Percentiles rank a stretch among this genome's conserved stretches.
Conservation (phyloP, 2,888 invertebrate genomes). For the Pantelozetes paolii region DNA sequence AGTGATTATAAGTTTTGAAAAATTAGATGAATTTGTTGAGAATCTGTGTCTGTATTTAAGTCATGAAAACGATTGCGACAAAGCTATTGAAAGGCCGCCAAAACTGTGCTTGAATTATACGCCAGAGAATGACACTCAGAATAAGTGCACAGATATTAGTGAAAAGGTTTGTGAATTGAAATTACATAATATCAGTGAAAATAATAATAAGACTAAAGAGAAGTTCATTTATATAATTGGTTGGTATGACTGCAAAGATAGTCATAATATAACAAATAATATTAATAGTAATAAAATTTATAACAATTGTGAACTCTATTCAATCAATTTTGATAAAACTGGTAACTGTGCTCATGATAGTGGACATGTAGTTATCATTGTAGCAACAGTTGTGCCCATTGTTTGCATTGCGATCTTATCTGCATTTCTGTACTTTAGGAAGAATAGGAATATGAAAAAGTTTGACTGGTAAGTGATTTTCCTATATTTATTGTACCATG, state of each 20-base stretch:
- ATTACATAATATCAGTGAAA: background rate
- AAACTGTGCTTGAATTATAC: background rate
- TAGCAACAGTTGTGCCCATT: slow-evolving; percentile 7
- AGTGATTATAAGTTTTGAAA: too few species aligned
- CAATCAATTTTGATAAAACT: background rate
- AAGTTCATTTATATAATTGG: background rate
- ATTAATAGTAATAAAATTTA: background rate
- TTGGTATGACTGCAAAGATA: background rate
- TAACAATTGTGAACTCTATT: background rate
- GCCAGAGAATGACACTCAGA: background rate
- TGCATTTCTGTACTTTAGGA: background rate
- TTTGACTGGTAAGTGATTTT: slow-evolving; percentile 7
- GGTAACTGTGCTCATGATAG: background rate
- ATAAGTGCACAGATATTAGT: background rate
- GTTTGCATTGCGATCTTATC: background rate
- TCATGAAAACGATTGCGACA: background rate
- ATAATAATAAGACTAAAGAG: background rate
- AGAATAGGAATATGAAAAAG: slow-evolving; percentile 3
- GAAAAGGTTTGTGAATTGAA: background rate
- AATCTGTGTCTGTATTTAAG: too few species aligned
- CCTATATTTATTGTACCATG: background rate
- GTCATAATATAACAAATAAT: background rate
- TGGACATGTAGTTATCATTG: background rate
- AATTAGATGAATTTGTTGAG: too few species aligned
- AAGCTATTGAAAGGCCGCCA: too few species aligned